Evolutionary conservation across 2,113 vertebrate genomes (phyloP), one percentile per base, ranked within the genome.

Genomic region (Cathartes aura): DNA sequence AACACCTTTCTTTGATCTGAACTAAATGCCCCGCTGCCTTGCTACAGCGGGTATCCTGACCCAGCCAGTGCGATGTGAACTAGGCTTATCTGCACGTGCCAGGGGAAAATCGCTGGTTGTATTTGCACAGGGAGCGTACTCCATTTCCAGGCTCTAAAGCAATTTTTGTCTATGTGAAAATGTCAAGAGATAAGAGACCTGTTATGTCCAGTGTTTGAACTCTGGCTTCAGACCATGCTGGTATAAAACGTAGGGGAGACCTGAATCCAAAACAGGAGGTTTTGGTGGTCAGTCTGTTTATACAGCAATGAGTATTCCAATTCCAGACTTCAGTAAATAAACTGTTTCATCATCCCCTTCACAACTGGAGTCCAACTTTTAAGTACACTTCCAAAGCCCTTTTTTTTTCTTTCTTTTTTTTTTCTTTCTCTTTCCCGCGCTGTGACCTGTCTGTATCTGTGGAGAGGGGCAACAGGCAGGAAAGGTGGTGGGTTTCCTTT

Each of bases 51-150:
- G 27, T 75, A 0, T 36, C 63, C 87, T 66, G 90, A 62, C 87
- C 87, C 82, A 53, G 56, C 5, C 40, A 18, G 26, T 12, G 34
- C 6, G 1, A 2, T 15, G 62, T 62, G 58, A 56, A 12, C 70
- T 13, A 3, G n/a, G 1, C 52, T 86, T 71, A 13, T 71, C 15
- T 82, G 64, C 40, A 3, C 17, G 0, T 7, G 5, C 12, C 4
- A 7, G 40, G 42, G 43, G 56, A 47, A 52, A 53, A 24, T 7
- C 2, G 8, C 70, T 27, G 74, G 8, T 3, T 82, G 75, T 80
- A 4, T 96, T 96, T 89, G 89, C 62, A 5, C 47, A 56, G 43
- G 64, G 71, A 62, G 11, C 2, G 0, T 15, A 1, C 55, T 73
- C 55, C 32, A 2, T 30, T 75, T 27, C 66, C 40, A 50, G 56